Conservation (phyloP, 2,113 vertebrate genomes). For the Propithecus coquereli region DNA sequence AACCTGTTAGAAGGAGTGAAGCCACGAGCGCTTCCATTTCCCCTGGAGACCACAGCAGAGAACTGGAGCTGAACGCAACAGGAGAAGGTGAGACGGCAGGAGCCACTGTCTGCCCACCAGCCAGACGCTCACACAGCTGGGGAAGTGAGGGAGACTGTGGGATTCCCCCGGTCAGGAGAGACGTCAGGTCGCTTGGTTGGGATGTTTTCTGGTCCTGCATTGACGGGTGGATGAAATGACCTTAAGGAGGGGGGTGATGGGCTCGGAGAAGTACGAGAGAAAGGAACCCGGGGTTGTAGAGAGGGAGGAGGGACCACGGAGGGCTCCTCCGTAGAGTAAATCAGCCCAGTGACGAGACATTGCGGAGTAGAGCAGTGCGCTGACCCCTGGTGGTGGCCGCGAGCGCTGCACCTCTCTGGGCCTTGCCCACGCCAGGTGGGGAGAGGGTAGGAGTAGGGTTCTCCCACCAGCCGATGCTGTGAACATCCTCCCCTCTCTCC, state of each 20-base stretch:
- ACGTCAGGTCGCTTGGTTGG: background rate
- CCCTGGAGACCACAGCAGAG: background rate
- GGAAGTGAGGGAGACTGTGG: background rate
- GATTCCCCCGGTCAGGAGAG: background rate
- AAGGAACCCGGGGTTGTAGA: background rate
- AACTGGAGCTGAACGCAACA: background rate
- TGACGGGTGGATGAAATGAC: background rate
- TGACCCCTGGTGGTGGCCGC: constrained; percentile 50
- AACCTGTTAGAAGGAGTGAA: background rate
- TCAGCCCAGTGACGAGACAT: background rate
- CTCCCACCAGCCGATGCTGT: background rate
- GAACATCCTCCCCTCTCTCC: background rate
- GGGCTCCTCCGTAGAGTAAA: background rate
- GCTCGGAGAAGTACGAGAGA: background rate
- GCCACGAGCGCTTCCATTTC: background rate
- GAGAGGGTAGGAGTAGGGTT: no score
- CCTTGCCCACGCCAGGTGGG: background rate
- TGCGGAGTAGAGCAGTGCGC: background rate
- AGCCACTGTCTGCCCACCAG: background rate
- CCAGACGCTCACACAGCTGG: background rate
- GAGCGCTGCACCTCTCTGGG: background rate
- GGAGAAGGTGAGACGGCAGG: background rate
- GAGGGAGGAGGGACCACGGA: background rate
- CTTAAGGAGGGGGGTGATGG: background rate
- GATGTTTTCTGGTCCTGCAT: background rate